Percentiles rank a stretch among this genome's conserved stretches.
phyloP scores from a whole-genome alignment of 2,888 invertebrate genomes.

The Prosapia bicincta region DNA sequence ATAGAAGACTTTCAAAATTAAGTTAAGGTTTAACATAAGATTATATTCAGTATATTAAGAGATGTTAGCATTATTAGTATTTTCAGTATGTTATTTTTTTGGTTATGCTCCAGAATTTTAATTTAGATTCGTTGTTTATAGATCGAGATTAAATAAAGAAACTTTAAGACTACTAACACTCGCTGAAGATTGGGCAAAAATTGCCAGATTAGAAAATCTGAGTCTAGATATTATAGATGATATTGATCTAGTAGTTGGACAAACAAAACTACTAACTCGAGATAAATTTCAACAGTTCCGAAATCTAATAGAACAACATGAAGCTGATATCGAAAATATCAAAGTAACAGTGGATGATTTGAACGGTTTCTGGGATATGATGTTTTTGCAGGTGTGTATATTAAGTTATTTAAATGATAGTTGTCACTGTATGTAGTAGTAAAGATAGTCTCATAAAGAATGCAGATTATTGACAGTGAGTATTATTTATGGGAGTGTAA shows the following conservation, averaged over 20 bases:
- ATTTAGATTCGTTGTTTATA: too few species aligned
- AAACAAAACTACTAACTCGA: conserved; percentile 68
- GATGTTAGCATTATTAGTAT: too few species aligned
- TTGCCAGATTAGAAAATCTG: conserved; percentile 26
- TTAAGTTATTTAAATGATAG: not conserved
- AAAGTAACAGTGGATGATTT: conserved; percentile 66
- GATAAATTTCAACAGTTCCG: conserved; percentile 78
- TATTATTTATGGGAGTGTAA: too few species aligned
- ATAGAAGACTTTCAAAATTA: too few species aligned
- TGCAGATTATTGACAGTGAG: too few species aligned
- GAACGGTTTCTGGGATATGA: conserved; percentile 87
- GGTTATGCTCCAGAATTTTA: too few species aligned
- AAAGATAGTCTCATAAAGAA: too few species aligned
- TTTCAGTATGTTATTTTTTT: too few species aligned
- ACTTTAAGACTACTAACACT: conserved; percentile 51
- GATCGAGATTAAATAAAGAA: conserved; percentile 52
- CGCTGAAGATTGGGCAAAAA: conserved; percentile 55
- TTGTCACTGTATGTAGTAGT: too few species aligned
- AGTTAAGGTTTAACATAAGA: too few species aligned
- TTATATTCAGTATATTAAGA: too few species aligned
- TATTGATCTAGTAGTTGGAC: conserved; percentile 70
- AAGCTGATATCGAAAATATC: conserved; percentile 46
- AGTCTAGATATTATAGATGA: conserved; percentile 55
- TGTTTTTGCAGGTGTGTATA: conserved; percentile 43
- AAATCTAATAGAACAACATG: conserved; percentile 49